Conservation (phyloP, 92 coral and sea anemone genomes). For the Palythoa caribaeorum region DNA sequence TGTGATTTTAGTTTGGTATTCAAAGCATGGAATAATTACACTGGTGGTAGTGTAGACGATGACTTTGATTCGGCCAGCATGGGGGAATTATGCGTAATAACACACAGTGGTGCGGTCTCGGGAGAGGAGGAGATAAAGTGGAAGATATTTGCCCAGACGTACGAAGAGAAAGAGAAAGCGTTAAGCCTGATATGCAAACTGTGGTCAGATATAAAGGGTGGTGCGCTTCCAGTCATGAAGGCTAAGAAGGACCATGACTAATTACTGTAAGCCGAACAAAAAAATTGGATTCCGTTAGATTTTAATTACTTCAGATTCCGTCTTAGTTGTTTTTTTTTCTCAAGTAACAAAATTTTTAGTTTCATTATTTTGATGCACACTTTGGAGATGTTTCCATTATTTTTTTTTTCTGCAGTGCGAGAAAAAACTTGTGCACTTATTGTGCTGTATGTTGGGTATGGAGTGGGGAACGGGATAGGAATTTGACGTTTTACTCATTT, state of each 20-base stretch:
- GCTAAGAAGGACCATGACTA: constrained; percentile 35
- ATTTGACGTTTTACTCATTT: too few species aligned
- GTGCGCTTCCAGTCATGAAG: constrained; percentile 92
- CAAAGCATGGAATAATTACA: constrained; percentile 63
- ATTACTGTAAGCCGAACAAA: background rate
- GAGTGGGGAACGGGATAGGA: too few species aligned
- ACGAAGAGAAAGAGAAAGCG: constrained; percentile 98
- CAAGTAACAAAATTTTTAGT: too few species aligned
- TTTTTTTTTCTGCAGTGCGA: too few species aligned
- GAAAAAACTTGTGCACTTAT: too few species aligned
- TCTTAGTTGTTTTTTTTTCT: too few species aligned
- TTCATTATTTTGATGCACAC: too few species aligned
- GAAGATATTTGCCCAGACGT: constrained; percentile 93
- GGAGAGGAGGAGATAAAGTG: constrained; percentile 74
- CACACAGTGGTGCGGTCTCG: constrained; percentile 59
- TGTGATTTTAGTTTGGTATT: constrained; percentile 90
- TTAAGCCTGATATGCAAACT: constrained; percentile 85
- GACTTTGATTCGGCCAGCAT: constrained; percentile 90
- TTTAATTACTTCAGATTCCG: too few species aligned
- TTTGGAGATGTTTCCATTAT: too few species aligned
- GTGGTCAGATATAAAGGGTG: constrained; percentile 90
- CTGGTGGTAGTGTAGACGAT: constrained; percentile 64
- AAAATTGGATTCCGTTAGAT: too few species aligned
- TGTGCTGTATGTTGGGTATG: too few species aligned
- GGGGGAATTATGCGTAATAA: constrained; percentile 86